Evolutionary conservation across 1,140 invertebrate genomes (phyloP).

Genomic region (Atopsyche davidsoni): DNA sequence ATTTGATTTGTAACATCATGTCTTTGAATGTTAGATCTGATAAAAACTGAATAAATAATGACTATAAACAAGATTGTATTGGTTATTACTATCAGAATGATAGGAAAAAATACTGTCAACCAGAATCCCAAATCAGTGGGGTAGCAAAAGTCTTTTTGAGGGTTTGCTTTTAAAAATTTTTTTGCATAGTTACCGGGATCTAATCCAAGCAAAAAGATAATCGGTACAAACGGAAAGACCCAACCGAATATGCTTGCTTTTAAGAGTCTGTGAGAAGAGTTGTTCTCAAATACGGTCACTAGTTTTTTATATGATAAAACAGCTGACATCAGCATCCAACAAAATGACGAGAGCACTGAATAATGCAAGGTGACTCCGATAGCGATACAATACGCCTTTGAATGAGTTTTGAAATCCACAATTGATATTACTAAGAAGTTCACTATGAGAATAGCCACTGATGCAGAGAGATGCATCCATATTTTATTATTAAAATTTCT

Average conservation of each 20-base stretch:
- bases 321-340: conserved; percentile 50
- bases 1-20: conserved; percentile 44
- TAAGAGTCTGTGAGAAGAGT: conserved; percentile 44
- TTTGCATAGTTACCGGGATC: conserved; percentile 39
- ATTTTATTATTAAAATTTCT: conserved; percentile 47
- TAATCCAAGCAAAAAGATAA: conserved; percentile 40
- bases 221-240: conserved; percentile 38
- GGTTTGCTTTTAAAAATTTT: conserved; percentile 35
- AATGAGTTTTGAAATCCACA: conserved; percentile 34
- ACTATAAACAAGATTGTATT: conserved; percentile 46
- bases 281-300: conserved; percentile 42
- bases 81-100: conserved; percentile 39
- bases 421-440: conserved; percentile 40
- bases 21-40: conserved; percentile 40
- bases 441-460: conserved; percentile 38
- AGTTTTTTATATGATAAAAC: conserved; percentile 43
- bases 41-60: conserved; percentile 48
- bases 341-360: conserved; percentile 43
- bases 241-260: conserved; percentile 44
- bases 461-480: conserved; percentile 45
- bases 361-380: conserved; percentile 44
- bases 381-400: conserved; percentile 37
- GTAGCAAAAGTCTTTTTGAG: conserved; percentile 42
- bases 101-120: conserved; percentile 42
- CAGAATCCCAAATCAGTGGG: conserved; percentile 42